Conservation (phyloP, 2,797 vertebrate genomes). For the Clarias fuscus region DNA sequence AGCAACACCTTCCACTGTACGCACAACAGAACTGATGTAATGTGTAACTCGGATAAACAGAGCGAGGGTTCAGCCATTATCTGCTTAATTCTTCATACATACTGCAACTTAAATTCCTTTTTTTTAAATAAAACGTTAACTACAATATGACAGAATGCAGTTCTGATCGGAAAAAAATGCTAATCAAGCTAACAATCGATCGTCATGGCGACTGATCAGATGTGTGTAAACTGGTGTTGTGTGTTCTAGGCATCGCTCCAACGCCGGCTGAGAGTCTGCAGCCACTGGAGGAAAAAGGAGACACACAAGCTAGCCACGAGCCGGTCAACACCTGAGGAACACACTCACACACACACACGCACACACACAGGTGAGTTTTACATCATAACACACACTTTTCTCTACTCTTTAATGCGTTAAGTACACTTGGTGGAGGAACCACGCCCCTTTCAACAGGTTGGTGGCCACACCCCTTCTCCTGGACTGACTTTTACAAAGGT, state of each 20-base stretch:
- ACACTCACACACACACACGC: too few relatives aligned
- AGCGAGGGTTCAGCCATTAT: too few relatives aligned
- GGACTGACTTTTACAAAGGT: background rate
- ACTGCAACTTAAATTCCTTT: too few relatives aligned
- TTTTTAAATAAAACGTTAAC: too few relatives aligned
- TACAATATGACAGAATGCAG: too few relatives aligned
- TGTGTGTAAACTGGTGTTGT: too few relatives aligned
- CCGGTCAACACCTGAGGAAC: background rate
- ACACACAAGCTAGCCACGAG: background rate
- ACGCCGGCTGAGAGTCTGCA: conserved; percentile 26
- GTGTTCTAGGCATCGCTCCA: conserved; percentile 28
- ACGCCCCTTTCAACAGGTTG: background rate
- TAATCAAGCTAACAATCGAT: background rate
- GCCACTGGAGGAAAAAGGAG: conserved; percentile 11
- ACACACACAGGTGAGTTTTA: background rate
- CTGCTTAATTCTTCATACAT: too few relatives aligned
- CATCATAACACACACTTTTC: background rate
- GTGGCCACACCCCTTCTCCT: background rate
- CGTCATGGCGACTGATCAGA: conserved; percentile 10
- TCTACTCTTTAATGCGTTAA: background rate
- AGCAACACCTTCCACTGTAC: too few relatives aligned
- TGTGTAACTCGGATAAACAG: too few relatives aligned
- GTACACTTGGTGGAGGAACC: background rate
- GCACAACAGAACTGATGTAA: too few relatives aligned
- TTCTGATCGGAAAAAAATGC: too few relatives aligned